Percentiles rank a stretch among this genome's conserved stretches.
These are phyloP conservation scores for Drosophila glabriapex DNA, from an alignment of 2,888 invertebrate genomes.

Conservation along the genomic window DNA sequence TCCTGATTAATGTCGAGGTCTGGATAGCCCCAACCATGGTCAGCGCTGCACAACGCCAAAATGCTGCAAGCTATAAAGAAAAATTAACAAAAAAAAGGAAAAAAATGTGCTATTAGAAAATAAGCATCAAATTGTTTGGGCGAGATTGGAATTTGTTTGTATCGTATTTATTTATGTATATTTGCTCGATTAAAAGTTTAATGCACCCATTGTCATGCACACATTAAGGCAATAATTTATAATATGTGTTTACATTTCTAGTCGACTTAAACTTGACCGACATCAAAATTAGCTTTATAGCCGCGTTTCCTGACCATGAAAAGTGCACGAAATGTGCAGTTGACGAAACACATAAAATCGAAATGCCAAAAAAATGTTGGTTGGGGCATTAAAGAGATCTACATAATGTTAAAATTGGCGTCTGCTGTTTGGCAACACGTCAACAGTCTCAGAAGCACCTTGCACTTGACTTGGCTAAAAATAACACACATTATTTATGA, in stretches of 20 bases:
- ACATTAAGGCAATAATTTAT: neutral
- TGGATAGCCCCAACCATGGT: slow-evolving; percentile 82
- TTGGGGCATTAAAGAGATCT: slow-evolving; percentile 17
- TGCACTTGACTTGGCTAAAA: slow-evolving; percentile 78
- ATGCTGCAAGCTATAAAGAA: slow-evolving; percentile 63
- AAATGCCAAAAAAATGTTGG: slow-evolving; percentile 10
- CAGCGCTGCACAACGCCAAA: slow-evolving; percentile 47
- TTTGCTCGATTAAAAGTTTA: slow-evolving; percentile 43
- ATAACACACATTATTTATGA: slow-evolving; percentile 70
- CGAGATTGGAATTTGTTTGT: neutral
- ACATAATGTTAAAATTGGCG: slow-evolving; percentile 41
- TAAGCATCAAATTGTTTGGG: neutral
- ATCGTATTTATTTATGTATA: slow-evolving; percentile 11
- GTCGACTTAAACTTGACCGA: slow-evolving; percentile 67
- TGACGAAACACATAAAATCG: slow-evolving; percentile 29
- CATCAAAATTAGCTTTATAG: slow-evolving; percentile 21
- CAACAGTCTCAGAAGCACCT: slow-evolving; percentile 59
- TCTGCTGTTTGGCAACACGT: slow-evolving; percentile 58
- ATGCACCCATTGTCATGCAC: slow-evolving; percentile 35
- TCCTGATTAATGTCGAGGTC: slow-evolving; percentile 80
- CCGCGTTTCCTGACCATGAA: slow-evolving; percentile 39
- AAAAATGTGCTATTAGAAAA: slow-evolving; percentile 5
- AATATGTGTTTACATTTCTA: slow-evolving; percentile 26
- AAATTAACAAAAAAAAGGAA: neutral
- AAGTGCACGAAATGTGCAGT: slow-evolving; percentile 31